phyloP scores from a whole-genome alignment of 2,113 vertebrate genomes.

The Phaetusa simplex region DNA sequence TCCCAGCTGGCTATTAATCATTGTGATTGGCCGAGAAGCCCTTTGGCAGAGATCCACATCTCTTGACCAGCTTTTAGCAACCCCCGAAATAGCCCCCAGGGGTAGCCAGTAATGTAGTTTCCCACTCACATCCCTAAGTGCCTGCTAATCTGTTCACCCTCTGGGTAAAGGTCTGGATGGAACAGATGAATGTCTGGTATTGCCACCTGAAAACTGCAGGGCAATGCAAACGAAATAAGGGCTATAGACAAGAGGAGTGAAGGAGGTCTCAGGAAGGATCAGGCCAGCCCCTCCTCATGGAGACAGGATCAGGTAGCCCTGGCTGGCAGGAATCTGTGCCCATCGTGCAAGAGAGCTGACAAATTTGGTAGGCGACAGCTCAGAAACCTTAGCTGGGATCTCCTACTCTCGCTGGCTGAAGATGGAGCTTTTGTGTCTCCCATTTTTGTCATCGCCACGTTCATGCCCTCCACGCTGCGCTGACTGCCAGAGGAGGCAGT shows the following conservation, averaged over 20 bases:
- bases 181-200: not conserved
- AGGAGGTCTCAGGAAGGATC: not conserved
- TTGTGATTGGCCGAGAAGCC: not conserved
- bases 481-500: not conserved
- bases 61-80: not conserved
- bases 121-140: not conserved
- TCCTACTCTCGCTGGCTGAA: not conserved
- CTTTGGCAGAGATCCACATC: not conserved
- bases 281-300: not conserved
- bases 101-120: not conserved
- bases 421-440: not conserved
- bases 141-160: not conserved
- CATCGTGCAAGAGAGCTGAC: rapidly evolving
- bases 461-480: not conserved
- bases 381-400: not conserved
- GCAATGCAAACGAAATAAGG: not conserved
- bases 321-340: not conserved
- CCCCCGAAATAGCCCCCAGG: not conserved
- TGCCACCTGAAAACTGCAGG: not conserved
- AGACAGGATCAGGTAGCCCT: not conserved
- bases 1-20: not conserved
- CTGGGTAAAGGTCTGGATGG: not conserved
- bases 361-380: not conserved
- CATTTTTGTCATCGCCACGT: rapidly evolving
- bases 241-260: not conserved